phyloP scores from a whole-genome alignment of 2,888 invertebrate species.

The Junonia oenone region DNA sequence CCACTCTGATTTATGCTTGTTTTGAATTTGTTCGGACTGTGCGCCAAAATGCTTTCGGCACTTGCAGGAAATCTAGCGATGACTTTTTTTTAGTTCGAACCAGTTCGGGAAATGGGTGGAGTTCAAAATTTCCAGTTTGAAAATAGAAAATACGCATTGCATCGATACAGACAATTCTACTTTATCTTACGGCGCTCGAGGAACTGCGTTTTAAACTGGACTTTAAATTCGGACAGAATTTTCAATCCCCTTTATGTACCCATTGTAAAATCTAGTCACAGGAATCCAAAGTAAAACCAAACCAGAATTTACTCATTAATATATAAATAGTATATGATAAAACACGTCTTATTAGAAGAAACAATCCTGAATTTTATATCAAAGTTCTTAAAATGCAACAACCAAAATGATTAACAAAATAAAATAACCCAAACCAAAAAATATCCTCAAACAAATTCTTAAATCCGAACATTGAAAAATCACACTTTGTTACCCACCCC shows the following conservation, averaged over 20 bases:
- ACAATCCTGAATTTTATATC: too few species aligned
- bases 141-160: conserved; percentile 23
- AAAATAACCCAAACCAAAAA: background rate
- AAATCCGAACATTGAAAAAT: conserved; percentile 10
- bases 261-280: background rate
- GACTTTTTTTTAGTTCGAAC: conserved; percentile 40
- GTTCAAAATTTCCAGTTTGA: conserved; percentile 35
- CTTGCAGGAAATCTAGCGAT: conserved; percentile 51
- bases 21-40: conserved; percentile 66
- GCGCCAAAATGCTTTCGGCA: conserved; percentile 67
- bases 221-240: conserved; percentile 8
- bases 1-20: conserved; percentile 71
- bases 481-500: conserved; percentile 15
- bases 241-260: conserved; percentile 4
- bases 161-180: conserved; percentile 27
- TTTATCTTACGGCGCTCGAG: conserved; percentile 17
- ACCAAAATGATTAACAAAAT: background rate
- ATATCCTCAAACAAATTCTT: conserved; percentile 4
- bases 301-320: too few species aligned
- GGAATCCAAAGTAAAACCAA: background rate
- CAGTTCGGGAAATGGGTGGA: conserved; percentile 37
- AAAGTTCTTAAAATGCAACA: too few species aligned
- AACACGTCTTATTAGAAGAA: too few species aligned
- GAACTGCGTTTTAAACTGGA: conserved; percentile 10
- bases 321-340: too few species aligned